Conservation (phyloP, 1,140 invertebrate genomes). For the Drosophila biarmipes region DNA sequence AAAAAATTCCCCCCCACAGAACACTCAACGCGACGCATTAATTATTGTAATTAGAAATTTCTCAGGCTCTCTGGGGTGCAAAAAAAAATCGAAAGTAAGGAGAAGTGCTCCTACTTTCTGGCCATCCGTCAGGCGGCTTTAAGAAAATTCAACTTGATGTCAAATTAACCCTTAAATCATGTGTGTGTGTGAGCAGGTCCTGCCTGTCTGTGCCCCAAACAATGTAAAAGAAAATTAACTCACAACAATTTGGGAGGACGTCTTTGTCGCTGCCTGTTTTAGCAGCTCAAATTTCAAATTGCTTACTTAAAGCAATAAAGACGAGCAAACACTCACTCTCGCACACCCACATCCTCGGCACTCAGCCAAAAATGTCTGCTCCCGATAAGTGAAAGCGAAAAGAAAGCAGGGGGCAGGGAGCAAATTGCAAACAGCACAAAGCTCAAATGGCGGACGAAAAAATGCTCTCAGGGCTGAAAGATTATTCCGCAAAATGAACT, state of each 20-base stretch:
- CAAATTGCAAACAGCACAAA: conserved; percentile 55
- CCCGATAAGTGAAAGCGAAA: conserved; percentile 35
- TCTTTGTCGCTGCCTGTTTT: conserved; percentile 38
- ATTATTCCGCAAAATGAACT: not conserved
- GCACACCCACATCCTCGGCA: conserved; percentile 30
- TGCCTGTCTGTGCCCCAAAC: conserved; percentile 41
- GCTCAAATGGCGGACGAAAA: conserved; percentile 19
- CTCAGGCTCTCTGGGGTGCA: conserved; percentile 37
- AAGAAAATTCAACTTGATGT: conserved; percentile 62
- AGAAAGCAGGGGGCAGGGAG: conserved; percentile 21
- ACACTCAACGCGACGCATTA: conserved; percentile 61
- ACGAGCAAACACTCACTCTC: conserved; percentile 47
- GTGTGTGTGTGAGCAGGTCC: conserved; percentile 3
- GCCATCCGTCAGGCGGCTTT: conserved; percentile 41
- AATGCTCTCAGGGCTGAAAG: not conserved
- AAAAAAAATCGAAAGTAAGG: not conserved
- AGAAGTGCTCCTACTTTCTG: conserved; percentile 44
- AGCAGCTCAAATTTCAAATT: conserved; percentile 77
- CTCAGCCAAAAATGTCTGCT: conserved; percentile 66
- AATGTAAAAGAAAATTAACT: conserved; percentile 73
- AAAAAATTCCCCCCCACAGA: conserved; percentile 31
- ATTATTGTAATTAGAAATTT: conserved; percentile 78
- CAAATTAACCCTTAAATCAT: conserved; percentile 75
- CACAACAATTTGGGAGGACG: conserved; percentile 50
- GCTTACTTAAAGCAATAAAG: conserved; percentile 80